A percentile compares a stretch with the other conserved stretches of the same genome.
Conservation (phyloP, 1,140 invertebrate species). For the Drosophila orosa region DNA sequence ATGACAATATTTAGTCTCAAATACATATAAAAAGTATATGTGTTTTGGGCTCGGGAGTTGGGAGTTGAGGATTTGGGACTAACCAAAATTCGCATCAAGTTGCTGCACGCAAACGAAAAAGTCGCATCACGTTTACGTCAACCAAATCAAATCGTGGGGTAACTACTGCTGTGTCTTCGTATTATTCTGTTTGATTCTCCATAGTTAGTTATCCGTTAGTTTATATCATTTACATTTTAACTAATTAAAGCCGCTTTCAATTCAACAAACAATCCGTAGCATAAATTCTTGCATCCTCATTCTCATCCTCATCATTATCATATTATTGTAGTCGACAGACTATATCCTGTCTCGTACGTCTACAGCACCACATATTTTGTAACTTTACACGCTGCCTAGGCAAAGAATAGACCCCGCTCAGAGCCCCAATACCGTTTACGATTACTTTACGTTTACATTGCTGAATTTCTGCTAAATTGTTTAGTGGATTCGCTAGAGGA, state of each 20-base stretch:
- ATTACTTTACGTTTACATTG: conserved; percentile 49
- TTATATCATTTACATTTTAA: conserved; percentile 57
- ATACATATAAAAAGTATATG: conserved; percentile 82
- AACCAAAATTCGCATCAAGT: conserved; percentile 51
- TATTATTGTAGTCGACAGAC: conserved; percentile 44
- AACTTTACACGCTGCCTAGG: conserved; percentile 67
- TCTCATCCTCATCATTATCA: conserved; percentile 24
- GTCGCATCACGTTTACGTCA: conserved; percentile 55
- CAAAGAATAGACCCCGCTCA: conserved; percentile 51
- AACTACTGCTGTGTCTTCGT: conserved; percentile 25
- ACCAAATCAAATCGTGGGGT: conserved; percentile 45
- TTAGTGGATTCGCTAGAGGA: conserved; percentile 29
- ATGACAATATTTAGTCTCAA: conserved; percentile 79
- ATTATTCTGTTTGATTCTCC: conserved; percentile 23
- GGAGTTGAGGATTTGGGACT: conserved; percentile 24
- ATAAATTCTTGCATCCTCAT: conserved; percentile 46
- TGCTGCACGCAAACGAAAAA: conserved; percentile 67
- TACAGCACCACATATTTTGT: conserved; percentile 78
- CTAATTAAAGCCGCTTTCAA: conserved; percentile 78
- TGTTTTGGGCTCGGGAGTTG: conserved; percentile 46
- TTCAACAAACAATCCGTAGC: conserved; percentile 71
- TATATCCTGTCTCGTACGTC: conserved; percentile 38
- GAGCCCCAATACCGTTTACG: conserved; percentile 54
- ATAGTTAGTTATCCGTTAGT: conserved; percentile 22
- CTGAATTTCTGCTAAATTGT: conserved; percentile 66